Base-by-base conservation (phyloP, 2,113 vertebrate genomes). In the Mesoclemmys tuberculata region DNA sequence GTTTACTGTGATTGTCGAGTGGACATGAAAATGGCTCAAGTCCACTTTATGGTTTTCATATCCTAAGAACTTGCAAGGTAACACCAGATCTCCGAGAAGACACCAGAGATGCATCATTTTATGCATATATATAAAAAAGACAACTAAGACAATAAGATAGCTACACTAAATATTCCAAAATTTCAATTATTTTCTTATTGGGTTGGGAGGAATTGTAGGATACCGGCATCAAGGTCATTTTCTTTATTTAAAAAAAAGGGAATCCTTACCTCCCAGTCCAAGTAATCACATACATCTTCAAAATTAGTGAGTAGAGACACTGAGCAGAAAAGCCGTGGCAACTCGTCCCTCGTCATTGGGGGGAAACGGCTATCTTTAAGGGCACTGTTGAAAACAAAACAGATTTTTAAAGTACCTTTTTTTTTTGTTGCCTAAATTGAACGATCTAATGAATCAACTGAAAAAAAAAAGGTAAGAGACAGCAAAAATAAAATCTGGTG, bases 301-400 rank as follows among this genome's bases (percentile, higher is more conserved):
- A 99, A 99, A 98, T 99, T 99, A 98, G 99, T 99, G 98, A 99
- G 99, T 96, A 99, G 99, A 99, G 99, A 99, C 98, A 99, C 99
- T 98, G 99, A 99, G 98, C 99, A 99, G 99, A 99, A 99, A 98
- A 99, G 99, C 98, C 99, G 99, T 95, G 99, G 99, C 98, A 99
- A 98, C 99, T 99, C 99, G 96, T 99, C 99, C 99, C 99, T 99
- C 98, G 99, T 99, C 99, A 99, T 99, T 95, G 99, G 99, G 98
- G 99, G 99, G 93, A 99, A 99, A 98, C 99, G 99, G 99, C 99
- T 99, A 99, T 99, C 99, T 99, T 99, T 99, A 99, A 99, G 99
- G 99, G 99, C 99, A 99, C 99, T 99, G 99, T 95, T 97, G 93
- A 97, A 96, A 97, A 97, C 84, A 97, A 97, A 97, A 96, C 75